Evolutionary conservation across 1,140 invertebrate species (phyloP).

Genomic region (Lepidotrigona ventralis): DNA sequence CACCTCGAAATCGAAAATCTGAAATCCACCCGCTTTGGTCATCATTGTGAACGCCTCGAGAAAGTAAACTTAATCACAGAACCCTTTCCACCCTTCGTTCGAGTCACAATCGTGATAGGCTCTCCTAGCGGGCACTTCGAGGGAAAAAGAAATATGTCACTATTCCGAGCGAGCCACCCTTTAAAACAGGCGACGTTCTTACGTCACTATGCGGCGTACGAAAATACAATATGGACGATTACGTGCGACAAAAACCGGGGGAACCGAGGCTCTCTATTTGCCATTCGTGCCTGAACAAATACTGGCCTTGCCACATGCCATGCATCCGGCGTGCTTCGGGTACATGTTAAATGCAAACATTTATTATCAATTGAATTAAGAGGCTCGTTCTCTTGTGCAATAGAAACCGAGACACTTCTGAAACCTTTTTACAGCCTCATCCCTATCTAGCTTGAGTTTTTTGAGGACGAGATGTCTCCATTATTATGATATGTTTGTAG

Average conservation of each 20-base stretch:
- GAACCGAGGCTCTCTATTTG: conserved; percentile 59
- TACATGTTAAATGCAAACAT: conserved; percentile 69
- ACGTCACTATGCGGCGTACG: conserved; percentile 39
- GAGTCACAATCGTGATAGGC: neutral
- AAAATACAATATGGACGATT: conserved; percentile 49
- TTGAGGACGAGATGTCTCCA: conserved; percentile 9
- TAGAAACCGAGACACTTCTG: conserved; percentile 7
- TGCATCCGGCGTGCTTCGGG: conserved; percentile 51
- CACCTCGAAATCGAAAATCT: too few relatives aligned
- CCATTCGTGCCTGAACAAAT: conserved; percentile 71
- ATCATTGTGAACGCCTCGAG: neutral
- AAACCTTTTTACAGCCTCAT: neutral
- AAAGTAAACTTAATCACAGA: conserved; percentile 42
- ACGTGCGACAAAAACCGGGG: conserved; percentile 44
- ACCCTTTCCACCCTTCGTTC: conserved; percentile 19
- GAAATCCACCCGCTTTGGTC: too few relatives aligned
- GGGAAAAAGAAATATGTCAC: conserved; percentile 24
- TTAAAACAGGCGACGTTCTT: conserved; percentile 55
- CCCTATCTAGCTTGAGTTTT: neutral
- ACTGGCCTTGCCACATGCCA: conserved; percentile 71
- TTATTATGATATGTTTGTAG: conserved; percentile 2
- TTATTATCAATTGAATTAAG: conserved; percentile 70
- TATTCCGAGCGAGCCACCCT: conserved; percentile 18
- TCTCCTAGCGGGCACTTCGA: neutral
- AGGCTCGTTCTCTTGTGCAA: conserved; percentile 23